Conservation (phyloP, 2,888 invertebrate species). For the Metellina segmentata region DNA sequence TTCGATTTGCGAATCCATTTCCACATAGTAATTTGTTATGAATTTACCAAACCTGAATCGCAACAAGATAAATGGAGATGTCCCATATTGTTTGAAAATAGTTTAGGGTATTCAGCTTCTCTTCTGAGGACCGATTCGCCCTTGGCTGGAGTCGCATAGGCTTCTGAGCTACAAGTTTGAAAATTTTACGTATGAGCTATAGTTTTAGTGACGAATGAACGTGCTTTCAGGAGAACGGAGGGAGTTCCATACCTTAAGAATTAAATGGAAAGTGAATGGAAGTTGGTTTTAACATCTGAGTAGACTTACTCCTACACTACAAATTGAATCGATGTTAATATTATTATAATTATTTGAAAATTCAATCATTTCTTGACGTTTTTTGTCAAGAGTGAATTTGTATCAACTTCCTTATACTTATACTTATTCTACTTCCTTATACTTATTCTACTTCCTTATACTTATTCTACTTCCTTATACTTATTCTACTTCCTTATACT, state of each 20-base stretch:
- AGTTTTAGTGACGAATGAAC: background rate
- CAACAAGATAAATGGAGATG: conserved; percentile 37
- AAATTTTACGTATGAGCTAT: background rate
- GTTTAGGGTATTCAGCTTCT: conserved; percentile 8
- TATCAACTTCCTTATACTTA: too few relatives aligned
- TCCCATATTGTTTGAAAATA: conserved; percentile 47
- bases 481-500: too few relatives aligned
- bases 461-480: too few relatives aligned
- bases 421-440: too few relatives aligned
- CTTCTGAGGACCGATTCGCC: conserved; percentile 12
- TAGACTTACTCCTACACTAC: too few relatives aligned
- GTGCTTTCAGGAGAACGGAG: background rate
- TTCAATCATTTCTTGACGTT: background rate
- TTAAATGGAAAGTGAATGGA: too few relatives aligned
- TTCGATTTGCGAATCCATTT: conserved; percentile 54
- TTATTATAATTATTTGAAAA: background rate
- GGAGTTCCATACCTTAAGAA: too few relatives aligned
- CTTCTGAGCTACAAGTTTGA: background rate
- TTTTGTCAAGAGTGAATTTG: background rate
- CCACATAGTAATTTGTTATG: conserved; percentile 55
- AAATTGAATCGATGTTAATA: conserved; percentile 1
- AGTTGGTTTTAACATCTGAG: too few relatives aligned
- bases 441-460: too few relatives aligned
- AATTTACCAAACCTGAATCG: background rate
- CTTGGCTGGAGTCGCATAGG: background rate